Evolutionary conservation across 2,113 vertebrate genomes (phyloP).

Genomic region (Morphnarchus princeps): DNA sequence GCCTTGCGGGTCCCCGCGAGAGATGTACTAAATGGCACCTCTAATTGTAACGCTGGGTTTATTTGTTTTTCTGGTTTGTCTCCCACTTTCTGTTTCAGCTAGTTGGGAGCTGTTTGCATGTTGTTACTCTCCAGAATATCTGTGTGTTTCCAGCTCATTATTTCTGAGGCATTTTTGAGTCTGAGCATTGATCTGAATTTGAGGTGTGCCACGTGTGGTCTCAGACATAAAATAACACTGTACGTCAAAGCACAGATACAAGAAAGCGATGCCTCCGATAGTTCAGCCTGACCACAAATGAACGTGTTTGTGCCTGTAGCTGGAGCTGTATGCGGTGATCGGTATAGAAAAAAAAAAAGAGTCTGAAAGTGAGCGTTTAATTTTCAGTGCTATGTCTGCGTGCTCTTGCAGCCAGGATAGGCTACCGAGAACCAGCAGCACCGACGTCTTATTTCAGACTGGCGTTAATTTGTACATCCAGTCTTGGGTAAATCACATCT

Average conservation of each 20-base stretch:
- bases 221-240: background rate
- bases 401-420: background rate
- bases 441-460: background rate
- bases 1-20: background rate
- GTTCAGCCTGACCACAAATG: background rate
- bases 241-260: background rate
- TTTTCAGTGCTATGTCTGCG: background rate
- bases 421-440: background rate
- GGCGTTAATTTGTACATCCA: background rate
- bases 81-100: background rate
- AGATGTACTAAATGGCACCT: background rate
- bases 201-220: background rate
- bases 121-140: background rate
- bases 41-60: background rate
- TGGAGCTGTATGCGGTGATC: background rate
- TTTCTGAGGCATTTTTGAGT: background rate
- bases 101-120: background rate
- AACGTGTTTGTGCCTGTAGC: background rate
- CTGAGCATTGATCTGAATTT: background rate
- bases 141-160: conserved; percentile 22
- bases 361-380: background rate
- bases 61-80: background rate
- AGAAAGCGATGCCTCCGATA: background rate
- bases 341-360: background rate
- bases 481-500: background rate